Evolutionary conservation across 2,113 vertebrate genomes (phyloP).

Genomic region (Ammodramus savannarum): DNA sequence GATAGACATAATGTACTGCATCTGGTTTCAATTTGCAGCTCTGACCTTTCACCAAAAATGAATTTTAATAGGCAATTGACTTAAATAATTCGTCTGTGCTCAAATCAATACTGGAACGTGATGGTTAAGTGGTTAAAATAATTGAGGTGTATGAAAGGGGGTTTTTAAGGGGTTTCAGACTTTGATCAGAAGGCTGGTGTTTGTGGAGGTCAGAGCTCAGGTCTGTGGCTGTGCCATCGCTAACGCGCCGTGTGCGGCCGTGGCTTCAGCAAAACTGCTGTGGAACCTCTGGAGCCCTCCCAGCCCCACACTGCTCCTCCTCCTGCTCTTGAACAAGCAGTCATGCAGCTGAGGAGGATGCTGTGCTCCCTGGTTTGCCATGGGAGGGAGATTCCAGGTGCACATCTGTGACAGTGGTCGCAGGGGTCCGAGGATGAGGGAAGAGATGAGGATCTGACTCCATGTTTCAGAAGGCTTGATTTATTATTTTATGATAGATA

Average conservation of each 20-base stretch:
- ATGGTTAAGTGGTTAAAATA: slow-evolving; percentile 46
- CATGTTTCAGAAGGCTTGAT: too few species aligned
- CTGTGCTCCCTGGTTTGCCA: not conserved
- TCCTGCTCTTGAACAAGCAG: not conserved
- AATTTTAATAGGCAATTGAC: slow-evolving; percentile 66
- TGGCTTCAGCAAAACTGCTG: not conserved
- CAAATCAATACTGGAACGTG: slow-evolving; percentile 16
- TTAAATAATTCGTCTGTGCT: slow-evolving; percentile 51
- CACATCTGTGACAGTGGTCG: too few species aligned
- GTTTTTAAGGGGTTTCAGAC: not conserved
- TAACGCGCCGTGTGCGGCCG: fast-evolving
- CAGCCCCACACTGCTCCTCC: not conserved
- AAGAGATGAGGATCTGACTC: too few species aligned
- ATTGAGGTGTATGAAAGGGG: not conserved
- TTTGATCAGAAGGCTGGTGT: not conserved
- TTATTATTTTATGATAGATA: too few species aligned
- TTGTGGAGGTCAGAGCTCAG: not conserved
- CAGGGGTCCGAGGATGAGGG: too few species aligned
- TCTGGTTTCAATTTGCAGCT: slow-evolving; percentile 55
- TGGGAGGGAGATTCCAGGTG: not conserved
- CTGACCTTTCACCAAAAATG: slow-evolving; percentile 42
- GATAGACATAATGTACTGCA: slow-evolving; percentile 31
- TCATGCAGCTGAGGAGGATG: not conserved
- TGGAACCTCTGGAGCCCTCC: not conserved
- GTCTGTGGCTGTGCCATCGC: not conserved